Base-by-base conservation (phyloP, 2,113 vertebrate species). In the Stigmatopora argus region DNA sequence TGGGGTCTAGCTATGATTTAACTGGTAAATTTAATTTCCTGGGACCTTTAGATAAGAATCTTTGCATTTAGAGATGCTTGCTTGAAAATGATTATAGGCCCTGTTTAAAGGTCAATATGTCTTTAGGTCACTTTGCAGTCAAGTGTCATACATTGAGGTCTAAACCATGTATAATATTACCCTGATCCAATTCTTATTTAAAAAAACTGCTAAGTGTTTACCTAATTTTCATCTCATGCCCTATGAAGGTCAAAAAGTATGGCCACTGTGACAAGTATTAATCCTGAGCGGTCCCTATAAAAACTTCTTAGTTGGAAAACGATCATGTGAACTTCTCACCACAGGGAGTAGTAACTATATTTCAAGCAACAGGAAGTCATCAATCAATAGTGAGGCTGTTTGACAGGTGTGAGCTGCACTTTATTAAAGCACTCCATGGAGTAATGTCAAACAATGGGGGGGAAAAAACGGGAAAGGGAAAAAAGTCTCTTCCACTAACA, bases 241-340 rank as follows among this genome's bases (percentile, higher is more conserved):
- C 46, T 8, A 63, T 74, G 73, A 74, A 77, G 76, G 82, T 80
- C 78, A 78, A 61, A 74, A 69, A 76, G 75, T 51, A 71, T 57
- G 69, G 75, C 78, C 74, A 67, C 85, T 48, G 17, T 71, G 57
- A 45, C 51, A 17, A 51, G 66, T 65, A 74, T 70, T 71, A 76
- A 81, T 77, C 75, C 65, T 71, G 41, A 68, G 73, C 62, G 53
- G 77, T 76, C 79, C 75, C 72, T 48, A 64, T 67, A 66, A 26
- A 66, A 77, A 71, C 73, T 72, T 79, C 44, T 34, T 48, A 48
- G 70, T 78, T 70, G 61, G 57, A 48, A 65, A 75, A 53, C 57
- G 64, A 80, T 71, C 63, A 51, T 66, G 61, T 55, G 3, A 21
- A 76, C 31, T 65, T 19, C 51, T 78, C 71, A 62, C 66, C 26